These are phyloP conservation scores for Anarhynchus alexandrinus DNA, from an alignment of 2,113 vertebrate genomes.

Conservation along the genomic window DNA sequence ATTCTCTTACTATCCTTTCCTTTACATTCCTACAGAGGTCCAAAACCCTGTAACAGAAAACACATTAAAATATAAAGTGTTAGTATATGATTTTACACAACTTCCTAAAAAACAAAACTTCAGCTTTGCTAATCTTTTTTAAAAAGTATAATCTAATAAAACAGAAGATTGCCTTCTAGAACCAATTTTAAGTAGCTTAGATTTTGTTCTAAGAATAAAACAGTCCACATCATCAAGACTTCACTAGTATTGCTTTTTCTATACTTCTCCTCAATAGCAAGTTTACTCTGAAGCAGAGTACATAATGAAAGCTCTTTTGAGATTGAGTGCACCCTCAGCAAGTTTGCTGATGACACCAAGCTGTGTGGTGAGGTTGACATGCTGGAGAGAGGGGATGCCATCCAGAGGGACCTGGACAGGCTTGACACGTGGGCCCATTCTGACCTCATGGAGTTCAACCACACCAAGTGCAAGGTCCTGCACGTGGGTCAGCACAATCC, in stretches of 20 bases:
- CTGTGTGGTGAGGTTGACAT: too few species aligned
- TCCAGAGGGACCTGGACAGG: too few species aligned
- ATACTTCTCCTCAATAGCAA: neutral
- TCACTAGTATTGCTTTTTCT: neutral
- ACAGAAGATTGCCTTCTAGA: too few species aligned
- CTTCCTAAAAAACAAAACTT: neutral
- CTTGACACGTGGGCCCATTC: too few species aligned
- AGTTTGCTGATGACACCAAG: too few species aligned
- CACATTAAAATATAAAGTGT: neutral
- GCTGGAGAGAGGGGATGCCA: too few species aligned
- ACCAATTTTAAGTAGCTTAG: neutral
- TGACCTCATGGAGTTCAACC: too few species aligned
- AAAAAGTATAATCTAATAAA: neutral
- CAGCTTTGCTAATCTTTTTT: neutral
- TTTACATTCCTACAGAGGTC: constrained; percentile 97
- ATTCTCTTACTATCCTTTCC: constrained; percentile 89
- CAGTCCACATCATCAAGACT: neutral
- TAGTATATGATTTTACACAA: neutral
- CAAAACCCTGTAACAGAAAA: constrained; percentile 82
- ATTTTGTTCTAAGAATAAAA: neutral
- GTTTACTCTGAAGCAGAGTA: neutral
- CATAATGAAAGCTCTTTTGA: neutral
- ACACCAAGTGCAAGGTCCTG: too few species aligned
- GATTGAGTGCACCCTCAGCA: too few species aligned
- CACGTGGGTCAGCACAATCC: too few species aligned